Evolutionary conservation across 2,113 vertebrate genomes (phyloP).

Genomic region (Bos javanicus): DNA sequence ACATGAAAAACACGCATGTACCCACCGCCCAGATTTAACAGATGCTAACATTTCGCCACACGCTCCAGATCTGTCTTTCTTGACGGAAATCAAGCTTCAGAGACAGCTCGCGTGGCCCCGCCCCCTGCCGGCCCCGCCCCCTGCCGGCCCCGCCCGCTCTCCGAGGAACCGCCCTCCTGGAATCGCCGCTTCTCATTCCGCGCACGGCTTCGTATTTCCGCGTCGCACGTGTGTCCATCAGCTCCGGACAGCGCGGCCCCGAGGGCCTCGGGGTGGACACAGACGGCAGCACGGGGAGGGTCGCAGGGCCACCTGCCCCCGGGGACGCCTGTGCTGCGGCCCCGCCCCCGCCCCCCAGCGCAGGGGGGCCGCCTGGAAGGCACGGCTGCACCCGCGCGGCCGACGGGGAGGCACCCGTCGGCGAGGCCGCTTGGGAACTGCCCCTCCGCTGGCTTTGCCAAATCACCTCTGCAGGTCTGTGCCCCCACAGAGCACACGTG

Average conservation of each 20-base stretch:
- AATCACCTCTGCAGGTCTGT: accelerated
- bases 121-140: accelerated
- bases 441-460: neutral
- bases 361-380: neutral
- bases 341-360: accelerated
- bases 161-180: neutral
- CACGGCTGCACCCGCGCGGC: accelerated
- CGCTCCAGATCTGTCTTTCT: neutral
- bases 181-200: accelerated
- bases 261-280: accelerated
- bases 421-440: accelerated
- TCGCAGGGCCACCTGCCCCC: accelerated
- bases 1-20: neutral
- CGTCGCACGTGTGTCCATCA: accelerated
- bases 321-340: accelerated
- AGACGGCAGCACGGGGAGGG: accelerated
- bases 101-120: accelerated
- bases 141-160: accelerated
- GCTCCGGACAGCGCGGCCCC: accelerated
- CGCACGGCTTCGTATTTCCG: accelerated
- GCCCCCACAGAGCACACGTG: accelerated
- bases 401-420: accelerated
- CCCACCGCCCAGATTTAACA: neutral
- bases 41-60: neutral
- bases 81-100: accelerated